Evolutionary conservation across 2,888 invertebrate species (phyloP).

Genomic region (Drosophila silvestris): DNA sequence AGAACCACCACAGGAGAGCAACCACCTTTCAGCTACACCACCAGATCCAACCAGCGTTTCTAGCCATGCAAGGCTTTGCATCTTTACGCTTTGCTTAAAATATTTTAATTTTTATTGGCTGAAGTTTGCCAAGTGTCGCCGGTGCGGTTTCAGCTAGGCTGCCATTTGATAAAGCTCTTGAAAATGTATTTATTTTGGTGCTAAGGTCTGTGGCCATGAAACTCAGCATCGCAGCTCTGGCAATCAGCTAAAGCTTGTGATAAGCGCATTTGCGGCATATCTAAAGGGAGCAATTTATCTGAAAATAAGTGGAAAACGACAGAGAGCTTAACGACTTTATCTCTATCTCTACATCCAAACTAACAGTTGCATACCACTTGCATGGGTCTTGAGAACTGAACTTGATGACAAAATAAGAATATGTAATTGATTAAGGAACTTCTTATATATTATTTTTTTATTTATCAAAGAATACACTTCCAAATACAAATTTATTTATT

Average conservation of each 20-base stretch:
- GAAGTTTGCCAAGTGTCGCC: constrained; percentile 70
- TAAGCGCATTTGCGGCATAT: constrained; percentile 54
- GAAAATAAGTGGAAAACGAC: constrained; percentile 11
- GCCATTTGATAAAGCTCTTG: constrained; percentile 72
- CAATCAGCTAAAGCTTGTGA: constrained; percentile 54
- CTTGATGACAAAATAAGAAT: neutral
- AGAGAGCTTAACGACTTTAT: constrained; percentile 2
- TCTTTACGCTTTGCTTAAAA: constrained; percentile 77
- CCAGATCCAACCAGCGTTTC: constrained; percentile 4
- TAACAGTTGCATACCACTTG: constrained; percentile 4
- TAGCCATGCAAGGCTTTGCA: constrained; percentile 73
- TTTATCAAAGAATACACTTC: neutral
- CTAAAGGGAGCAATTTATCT: constrained; percentile 14
- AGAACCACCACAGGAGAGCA: constrained; percentile 46
- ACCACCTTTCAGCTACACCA: constrained; percentile 12
- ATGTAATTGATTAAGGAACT: neutral
- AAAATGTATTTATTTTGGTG: constrained; percentile 76
- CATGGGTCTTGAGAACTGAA: neutral
- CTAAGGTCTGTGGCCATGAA: constrained; percentile 41
- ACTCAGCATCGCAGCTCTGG: constrained; percentile 23
- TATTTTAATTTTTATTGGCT: constrained; percentile 80
- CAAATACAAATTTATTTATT: neutral
- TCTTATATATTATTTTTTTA: neutral
- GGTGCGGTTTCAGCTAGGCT: constrained; percentile 41
- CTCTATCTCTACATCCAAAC: neutral